phyloP scores from a whole-genome alignment of 2,888 invertebrate genomes.

The Prenolepis imparis region DNA sequence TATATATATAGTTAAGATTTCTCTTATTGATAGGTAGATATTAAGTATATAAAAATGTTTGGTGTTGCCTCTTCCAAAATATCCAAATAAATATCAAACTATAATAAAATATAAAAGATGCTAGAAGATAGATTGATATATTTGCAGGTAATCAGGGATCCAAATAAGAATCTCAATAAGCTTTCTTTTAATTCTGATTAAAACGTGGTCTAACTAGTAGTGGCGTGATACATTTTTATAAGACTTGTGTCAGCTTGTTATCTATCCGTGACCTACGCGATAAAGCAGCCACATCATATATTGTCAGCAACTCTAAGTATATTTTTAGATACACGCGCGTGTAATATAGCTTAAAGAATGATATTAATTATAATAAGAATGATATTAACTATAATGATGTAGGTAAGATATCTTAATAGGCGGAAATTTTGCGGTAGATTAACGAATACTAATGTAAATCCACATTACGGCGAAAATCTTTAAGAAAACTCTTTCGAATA shows the following conservation, averaged over 20 bases:
- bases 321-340: not conserved
- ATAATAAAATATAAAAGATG: no score
- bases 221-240: constrained; percentile 42
- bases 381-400: not conserved
- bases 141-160: not conserved
- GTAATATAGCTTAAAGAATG: not conserved
- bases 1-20: no score
- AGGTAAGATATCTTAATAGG: not conserved
- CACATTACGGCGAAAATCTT: not conserved
- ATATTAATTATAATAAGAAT: no score
- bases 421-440: not conserved
- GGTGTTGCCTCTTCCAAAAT: not conserved
- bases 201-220: not conserved
- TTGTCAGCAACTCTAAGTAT: not conserved
- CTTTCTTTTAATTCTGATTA: not conserved
- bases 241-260: not conserved
- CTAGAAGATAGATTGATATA: not conserved
- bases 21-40: not conserved
- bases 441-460: not conserved
- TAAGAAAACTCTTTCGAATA: not conserved
- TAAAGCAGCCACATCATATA: not conserved
- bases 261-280: constrained; percentile 24
- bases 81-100: no score
- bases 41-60: not conserved
- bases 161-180: not conserved